phyloP scores from a whole-genome alignment of 2,113 vertebrate genomes.

The Passerina amoena region DNA sequence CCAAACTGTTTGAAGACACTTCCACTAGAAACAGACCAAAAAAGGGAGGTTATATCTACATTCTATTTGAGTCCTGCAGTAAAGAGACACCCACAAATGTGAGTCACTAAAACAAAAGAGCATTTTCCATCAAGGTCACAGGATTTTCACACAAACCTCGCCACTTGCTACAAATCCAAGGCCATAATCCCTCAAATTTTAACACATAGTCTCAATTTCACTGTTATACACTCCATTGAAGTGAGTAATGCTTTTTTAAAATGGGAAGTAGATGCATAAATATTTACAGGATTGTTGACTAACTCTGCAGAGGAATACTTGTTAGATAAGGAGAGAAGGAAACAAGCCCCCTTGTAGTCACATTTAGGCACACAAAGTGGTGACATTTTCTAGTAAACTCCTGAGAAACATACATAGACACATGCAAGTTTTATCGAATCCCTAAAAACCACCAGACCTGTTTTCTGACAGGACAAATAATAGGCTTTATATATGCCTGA shows the following conservation, averaged over 20 bases:
- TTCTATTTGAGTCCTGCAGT: background rate
- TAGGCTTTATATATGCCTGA: background rate
- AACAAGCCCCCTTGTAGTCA: background rate
- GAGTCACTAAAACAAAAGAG: background rate
- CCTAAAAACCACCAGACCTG: background rate
- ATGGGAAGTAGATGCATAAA: background rate
- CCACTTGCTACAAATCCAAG: background rate
- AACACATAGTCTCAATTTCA: background rate
- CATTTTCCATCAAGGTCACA: background rate
- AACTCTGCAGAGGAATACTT: background rate
- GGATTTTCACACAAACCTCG: background rate
- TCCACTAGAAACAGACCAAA: background rate
- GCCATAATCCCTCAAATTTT: background rate
- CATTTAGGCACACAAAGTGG: background rate
- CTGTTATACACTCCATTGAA: background rate
- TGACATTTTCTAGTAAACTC: background rate
- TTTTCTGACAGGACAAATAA: background rate
- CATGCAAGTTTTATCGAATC: background rate
- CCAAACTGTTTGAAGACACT: background rate
- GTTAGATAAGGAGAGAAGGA: background rate
- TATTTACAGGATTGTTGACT: background rate
- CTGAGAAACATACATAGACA: background rate
- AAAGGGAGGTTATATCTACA: background rate
- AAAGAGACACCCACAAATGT: background rate
- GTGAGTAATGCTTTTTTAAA: background rate